A percentile compares a stretch with the other conserved stretches of the same genome.
Evolutionary conservation across 2,797 vertebrate genomes (phyloP).

Genomic region (Anguilla obscura): DNA sequence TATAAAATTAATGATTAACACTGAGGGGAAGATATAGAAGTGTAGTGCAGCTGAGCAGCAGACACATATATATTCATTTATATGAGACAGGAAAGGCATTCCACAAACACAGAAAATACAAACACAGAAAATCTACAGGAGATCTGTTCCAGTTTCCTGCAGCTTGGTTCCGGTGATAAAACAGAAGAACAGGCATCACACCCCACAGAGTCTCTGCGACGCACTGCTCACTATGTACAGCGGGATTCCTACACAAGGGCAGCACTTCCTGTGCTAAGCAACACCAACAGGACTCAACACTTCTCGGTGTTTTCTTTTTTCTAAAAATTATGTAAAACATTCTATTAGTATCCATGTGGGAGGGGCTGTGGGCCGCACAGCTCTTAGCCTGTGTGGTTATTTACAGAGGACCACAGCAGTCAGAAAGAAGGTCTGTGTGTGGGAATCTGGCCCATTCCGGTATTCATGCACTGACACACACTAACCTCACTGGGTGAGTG

Average conservation of each 20-base stretch:
- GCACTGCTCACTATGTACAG: constrained; percentile 54
- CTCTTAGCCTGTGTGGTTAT: constrained; percentile 47
- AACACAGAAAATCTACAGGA: constrained; percentile 59
- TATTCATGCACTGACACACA: background rate
- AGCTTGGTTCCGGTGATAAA: constrained; percentile 45
- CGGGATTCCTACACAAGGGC: constrained; percentile 43
- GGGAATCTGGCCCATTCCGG: background rate
- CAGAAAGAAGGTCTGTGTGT: background rate
- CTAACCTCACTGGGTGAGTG: background rate
- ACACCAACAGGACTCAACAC: constrained; percentile 22
- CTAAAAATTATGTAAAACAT: constrained; percentile 60
- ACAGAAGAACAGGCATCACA: constrained; percentile 56
- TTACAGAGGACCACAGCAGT: constrained; percentile 45
- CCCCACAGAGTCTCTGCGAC: constrained; percentile 53
- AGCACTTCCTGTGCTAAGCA: constrained; percentile 49
- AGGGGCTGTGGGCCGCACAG: constrained; percentile 41
- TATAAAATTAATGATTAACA: constrained; percentile 86
- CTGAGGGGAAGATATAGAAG: constrained; percentile 63
- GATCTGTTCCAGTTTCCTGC: constrained; percentile 40
- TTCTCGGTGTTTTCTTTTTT: constrained; percentile 39
- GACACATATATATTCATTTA: constrained; percentile 54
- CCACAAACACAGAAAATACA: constrained; percentile 57
- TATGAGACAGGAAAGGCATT: constrained; percentile 57
- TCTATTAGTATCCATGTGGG: constrained; percentile 52
- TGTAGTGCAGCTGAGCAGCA: constrained; percentile 46